These are phyloP conservation scores for Phenacoccus solenopsis DNA, from an alignment of 1,140 invertebrate genomes.

Conservation along the genomic window DNA sequence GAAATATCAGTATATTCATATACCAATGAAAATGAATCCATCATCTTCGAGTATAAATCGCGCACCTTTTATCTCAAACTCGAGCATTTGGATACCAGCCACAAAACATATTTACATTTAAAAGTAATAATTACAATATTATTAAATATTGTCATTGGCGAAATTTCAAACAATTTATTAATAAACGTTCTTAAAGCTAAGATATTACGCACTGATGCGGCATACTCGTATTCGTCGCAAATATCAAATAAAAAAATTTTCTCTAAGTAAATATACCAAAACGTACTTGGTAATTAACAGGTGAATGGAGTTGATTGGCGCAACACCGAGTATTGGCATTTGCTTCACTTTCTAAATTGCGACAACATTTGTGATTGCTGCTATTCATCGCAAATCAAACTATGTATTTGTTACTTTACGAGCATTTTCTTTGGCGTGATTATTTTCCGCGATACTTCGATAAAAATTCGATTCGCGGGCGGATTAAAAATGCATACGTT, in stretches of 20 bases:
- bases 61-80: constrained; percentile 8
- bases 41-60: no score
- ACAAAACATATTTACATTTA: constrained; percentile 15
- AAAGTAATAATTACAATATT: constrained; percentile 16
- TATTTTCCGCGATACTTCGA: neutral
- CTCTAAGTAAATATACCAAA: neutral
- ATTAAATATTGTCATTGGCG: constrained; percentile 15
- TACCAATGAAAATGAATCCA: neutral
- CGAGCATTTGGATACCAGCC: neutral
- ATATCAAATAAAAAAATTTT: neutral
- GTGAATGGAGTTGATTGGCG: neutral
- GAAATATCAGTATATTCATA: no score
- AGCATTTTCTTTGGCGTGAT: neutral
- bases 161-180: constrained; percentile 10
- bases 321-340: neutral
- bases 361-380: neutral
- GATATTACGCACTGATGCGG: neutral
- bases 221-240: neutral
- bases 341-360: neutral
- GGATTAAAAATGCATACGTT: no score
- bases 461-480: no score
- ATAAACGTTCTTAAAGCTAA: neutral
- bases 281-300: constrained; percentile 3
- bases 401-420: neutral
- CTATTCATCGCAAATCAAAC: neutral